Evolutionary conservation across 1,140 invertebrate species (phyloP).

Genomic region (Drosophila pruinosa): DNA sequence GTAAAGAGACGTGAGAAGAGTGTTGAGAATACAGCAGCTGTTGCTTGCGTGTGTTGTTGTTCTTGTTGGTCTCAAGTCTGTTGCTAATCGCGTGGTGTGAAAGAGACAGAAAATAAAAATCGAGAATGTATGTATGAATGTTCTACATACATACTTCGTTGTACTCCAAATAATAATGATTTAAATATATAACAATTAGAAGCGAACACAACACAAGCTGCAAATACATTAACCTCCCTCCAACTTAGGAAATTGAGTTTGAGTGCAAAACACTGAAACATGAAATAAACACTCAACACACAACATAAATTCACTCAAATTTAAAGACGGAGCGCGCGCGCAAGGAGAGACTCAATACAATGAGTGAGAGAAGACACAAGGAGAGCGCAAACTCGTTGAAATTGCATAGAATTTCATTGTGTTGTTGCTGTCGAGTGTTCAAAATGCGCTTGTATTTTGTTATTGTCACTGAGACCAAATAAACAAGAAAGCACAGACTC

Average conservation of each 20-base stretch:
- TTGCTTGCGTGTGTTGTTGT: slow-evolving; percentile 45
- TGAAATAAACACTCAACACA: slow-evolving; percentile 4
- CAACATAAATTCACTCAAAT: slow-evolving; percentile 4
- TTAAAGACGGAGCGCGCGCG: slow-evolving; percentile 13
- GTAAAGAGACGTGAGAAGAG: not conserved
- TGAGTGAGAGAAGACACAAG: not conserved
- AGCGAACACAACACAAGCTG: not conserved
- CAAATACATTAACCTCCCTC: not conserved
- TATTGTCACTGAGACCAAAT: slow-evolving; percentile 35
- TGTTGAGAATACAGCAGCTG: slow-evolving; percentile 47
- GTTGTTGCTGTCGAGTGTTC: slow-evolving; percentile 18
- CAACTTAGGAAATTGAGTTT: not conserved
- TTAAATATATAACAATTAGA: slow-evolving; percentile 14
- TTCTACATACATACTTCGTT: not conserved
- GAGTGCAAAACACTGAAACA: slow-evolving; percentile 6
- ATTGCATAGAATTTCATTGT: slow-evolving; percentile 37
- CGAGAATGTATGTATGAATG: too few relatives aligned
- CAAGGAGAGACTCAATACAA: not conserved
- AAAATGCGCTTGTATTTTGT: slow-evolving; percentile 31
- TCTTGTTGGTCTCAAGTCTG: slow-evolving; percentile 15
- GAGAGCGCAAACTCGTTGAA: slow-evolving; percentile 35
- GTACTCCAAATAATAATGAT: not conserved
- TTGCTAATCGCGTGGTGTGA: not conserved
- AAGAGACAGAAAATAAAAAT: not conserved
- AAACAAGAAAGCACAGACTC: slow-evolving; percentile 7